Conservation (phyloP, 2,113 vertebrate genomes). For the Solenodon paradoxus region DNA sequence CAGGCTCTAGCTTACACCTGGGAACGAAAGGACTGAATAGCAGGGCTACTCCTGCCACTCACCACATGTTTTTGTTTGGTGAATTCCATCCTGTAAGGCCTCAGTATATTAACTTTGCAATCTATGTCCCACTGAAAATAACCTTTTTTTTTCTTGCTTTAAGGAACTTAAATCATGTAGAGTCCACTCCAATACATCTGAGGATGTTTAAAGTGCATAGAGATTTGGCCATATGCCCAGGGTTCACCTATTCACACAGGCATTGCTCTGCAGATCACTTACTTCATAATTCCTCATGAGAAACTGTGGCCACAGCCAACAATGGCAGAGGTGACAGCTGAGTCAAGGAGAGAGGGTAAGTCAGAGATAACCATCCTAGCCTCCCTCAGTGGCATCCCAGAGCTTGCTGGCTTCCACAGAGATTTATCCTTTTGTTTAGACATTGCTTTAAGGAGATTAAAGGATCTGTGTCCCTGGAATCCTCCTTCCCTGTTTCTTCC, state of each 20-base stretch:
- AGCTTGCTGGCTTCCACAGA: not conserved
- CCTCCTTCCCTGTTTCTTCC: not conserved
- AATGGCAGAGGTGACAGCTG: not conserved
- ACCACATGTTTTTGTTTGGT: not conserved
- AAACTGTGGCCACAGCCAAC: slow-evolving; percentile 43
- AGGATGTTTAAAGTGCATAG: slow-evolving; percentile 68
- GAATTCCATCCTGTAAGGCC: not conserved
- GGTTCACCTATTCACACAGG: slow-evolving; percentile 48
- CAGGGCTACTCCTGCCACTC: not conserved
- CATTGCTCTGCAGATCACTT: slow-evolving; percentile 45
- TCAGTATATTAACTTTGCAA: not conserved
- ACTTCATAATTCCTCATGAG: slow-evolving; percentile 40
- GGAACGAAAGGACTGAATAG: not conserved
- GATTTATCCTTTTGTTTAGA: slow-evolving; percentile 49
- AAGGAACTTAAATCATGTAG: slow-evolving; percentile 74
- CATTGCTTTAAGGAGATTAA: slow-evolving; percentile 34
- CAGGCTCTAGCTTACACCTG: not conserved
- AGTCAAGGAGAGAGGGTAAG: not conserved
- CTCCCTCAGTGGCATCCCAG: not conserved
- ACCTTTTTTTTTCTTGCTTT: not conserved
- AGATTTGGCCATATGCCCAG: slow-evolving; percentile 68
- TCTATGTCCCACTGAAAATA: not conserved
- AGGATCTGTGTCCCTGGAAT: slow-evolving; percentile 57
- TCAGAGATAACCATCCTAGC: slow-evolving; percentile 18
- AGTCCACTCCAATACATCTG: slow-evolving; percentile 43